Conservation (phyloP, 2,888 invertebrate genomes). For the Xestia ashworthii region DNA sequence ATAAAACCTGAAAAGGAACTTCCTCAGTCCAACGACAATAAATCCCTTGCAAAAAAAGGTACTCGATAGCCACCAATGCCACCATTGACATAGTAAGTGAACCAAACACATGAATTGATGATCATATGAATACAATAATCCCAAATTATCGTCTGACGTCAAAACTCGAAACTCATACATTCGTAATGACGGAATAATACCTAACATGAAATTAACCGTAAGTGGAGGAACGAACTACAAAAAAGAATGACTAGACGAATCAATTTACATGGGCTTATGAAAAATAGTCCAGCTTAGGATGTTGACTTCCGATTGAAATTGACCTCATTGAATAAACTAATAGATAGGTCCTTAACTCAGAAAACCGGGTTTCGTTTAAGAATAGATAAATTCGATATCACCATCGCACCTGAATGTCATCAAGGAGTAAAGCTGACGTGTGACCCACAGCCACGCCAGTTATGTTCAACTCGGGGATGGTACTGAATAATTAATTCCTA, state of each 20-base stretch:
- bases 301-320: slow-evolving; percentile 25
- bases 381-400: not conserved
- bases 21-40: not conserved
- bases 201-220: slow-evolving; percentile 37
- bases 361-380: not conserved
- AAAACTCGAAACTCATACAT: slow-evolving; percentile 16
- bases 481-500: not conserved
- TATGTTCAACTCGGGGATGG: not conserved
- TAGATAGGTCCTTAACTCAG: not conserved
- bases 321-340: slow-evolving; percentile 6
- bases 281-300: slow-evolving; percentile 2
- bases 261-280: slow-evolving; percentile 3
- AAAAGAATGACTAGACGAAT: slow-evolving; percentile 12
- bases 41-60: not conserved
- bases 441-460: not conserved
- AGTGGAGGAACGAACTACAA: slow-evolving; percentile 10
- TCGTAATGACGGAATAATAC: slow-evolving; percentile 29
- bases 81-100: not conserved
- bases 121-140: not conserved
- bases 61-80: not conserved
- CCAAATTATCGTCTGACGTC: slow-evolving; percentile 28
- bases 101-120: not conserved
- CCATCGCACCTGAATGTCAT: not conserved
- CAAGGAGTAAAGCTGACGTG: not conserved
- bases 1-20: too few relatives aligned